Evolutionary conservation across 2,113 vertebrate species (phyloP), one percentile per base, ranked within the genome.

Genomic region (Clinocottus analis): DNA sequence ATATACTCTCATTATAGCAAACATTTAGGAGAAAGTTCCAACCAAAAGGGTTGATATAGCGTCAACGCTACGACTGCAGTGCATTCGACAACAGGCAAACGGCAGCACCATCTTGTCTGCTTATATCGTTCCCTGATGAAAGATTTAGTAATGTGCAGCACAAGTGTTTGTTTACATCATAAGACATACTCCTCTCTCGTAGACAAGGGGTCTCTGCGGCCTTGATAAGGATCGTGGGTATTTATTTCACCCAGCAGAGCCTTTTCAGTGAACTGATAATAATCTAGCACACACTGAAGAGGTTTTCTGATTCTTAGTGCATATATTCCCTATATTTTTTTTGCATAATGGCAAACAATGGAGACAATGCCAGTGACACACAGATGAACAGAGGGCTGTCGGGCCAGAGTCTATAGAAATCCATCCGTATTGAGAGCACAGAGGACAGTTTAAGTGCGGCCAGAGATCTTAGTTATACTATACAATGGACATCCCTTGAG

Each of bases 231-330:
- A 90, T 85, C 79, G 43, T 41, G 77, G 75, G 68, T 90, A 89
- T 92, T 92, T 90, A 93, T 90, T 80, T 78, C 73, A 78, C 92
- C 77, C 90, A 66, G 64, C 58, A 71, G 90, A 80, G 89, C 35
- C 53, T 62, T 91, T 84, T 75, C 70, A 85, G 21, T 70, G 78
- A 90, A 87, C 80, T 72, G 85, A 79, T 84, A 60, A 71, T 41
- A 59, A 63, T 69, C 56, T 39, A 78, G 73, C 31, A 45, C 63
- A 78, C 63, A 16, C 82, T 45, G 17, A 41, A 82, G 73, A n/a
- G 55, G 53, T 72, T 58, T 78, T 86, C 41, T 76, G 74, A 84
- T 75, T 84, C 55, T 47, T 39, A n/a, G 35, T 41, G 67, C 27
- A 58, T 58, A 55, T 66, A 45, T 74, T 72, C 19, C 5, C 37